phyloP scores from a whole-genome alignment of 2,113 vertebrate genomes.

The Gallinago media region DNA sequence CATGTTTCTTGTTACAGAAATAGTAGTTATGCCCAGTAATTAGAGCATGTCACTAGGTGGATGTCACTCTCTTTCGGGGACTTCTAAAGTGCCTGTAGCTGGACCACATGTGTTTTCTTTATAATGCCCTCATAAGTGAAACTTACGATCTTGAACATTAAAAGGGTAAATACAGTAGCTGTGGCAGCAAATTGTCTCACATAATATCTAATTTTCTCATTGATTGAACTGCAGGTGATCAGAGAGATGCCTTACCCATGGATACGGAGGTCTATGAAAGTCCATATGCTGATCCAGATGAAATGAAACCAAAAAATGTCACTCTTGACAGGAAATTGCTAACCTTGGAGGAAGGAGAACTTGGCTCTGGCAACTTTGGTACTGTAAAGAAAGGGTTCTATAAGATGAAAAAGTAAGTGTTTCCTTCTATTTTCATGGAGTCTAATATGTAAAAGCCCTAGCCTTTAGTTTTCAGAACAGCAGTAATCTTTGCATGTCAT shows the following conservation, averaged over 20 bases:
- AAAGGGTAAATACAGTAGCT: neutral
- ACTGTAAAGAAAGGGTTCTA: slow-evolving; percentile 93
- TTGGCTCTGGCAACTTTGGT: slow-evolving; percentile 97
- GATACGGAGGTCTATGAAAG: slow-evolving; percentile 94
- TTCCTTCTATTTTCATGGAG: neutral
- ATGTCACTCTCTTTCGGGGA: neutral
- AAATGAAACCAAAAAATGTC: slow-evolving; percentile 89
- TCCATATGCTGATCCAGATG: slow-evolving; percentile 96
- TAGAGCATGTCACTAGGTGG: neutral
- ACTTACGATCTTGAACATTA: neutral
- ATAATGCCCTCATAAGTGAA: neutral
- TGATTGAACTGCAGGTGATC: slow-evolving; percentile 43
- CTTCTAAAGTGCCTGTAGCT: neutral
- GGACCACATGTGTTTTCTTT: neutral
- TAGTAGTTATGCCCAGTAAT: neutral
- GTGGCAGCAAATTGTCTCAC: neutral
- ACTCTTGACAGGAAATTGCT: slow-evolving; percentile 84
- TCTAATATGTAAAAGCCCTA: neutral
- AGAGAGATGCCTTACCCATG: slow-evolving; percentile 90
- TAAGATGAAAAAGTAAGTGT: slow-evolving; percentile 91
- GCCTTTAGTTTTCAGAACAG: neutral
- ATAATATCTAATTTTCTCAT: neutral
- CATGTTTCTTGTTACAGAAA: neutral
- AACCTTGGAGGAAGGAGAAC: slow-evolving; percentile 88
- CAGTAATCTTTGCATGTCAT: neutral